These are phyloP conservation scores for Cyprinella venusta DNA, from an alignment of 2,797 vertebrate species.

Conservation along the genomic window DNA sequence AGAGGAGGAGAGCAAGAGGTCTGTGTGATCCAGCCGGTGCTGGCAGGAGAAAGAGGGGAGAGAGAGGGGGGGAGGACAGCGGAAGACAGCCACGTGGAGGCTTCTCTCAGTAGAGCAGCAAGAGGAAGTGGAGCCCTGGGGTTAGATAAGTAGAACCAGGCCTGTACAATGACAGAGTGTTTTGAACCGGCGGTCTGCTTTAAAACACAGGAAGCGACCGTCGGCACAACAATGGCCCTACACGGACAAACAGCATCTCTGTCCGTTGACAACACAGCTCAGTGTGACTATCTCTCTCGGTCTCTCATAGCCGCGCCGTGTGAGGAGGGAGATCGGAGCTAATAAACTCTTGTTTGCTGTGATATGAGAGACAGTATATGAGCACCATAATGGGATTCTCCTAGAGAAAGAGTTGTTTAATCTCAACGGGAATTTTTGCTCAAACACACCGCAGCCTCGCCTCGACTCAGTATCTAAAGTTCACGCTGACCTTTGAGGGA, in stretches of 20 bases:
- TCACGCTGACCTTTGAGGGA: conserved; percentile 77
- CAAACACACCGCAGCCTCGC: conserved; percentile 70
- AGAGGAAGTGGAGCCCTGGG: conserved; percentile 75
- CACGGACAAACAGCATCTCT: conserved; percentile 48
- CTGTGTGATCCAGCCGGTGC: conserved; percentile 43
- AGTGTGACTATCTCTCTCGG: conserved; percentile 18
- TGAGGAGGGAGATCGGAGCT: conserved; percentile 13
- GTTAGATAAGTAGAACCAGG: conserved; percentile 81
- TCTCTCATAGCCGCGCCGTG: not conserved
- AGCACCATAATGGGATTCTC: conserved; percentile 55
- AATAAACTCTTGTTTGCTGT: conserved; percentile 59
- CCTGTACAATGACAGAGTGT: conserved; percentile 67
- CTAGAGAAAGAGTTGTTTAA: conserved; percentile 36
- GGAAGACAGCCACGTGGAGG: conserved; percentile 57
- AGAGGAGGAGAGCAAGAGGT: conserved; percentile 32
- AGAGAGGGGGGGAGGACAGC: conserved; percentile 32
- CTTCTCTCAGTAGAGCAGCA: conserved; percentile 62
- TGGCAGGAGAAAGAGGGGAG: conserved; percentile 36
- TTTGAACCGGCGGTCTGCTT: conserved; percentile 68
- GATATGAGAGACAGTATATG: conserved; percentile 37
- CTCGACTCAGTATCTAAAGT: conserved; percentile 76
- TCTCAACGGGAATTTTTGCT: conserved; percentile 60
- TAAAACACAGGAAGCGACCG: conserved; percentile 71
- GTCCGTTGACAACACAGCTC: conserved; percentile 45
- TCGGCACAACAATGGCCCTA: conserved; percentile 61